Evolutionary conservation across 2,888 invertebrate genomes (phyloP), one percentile per base, ranked within the genome.

Genomic region (Morpho achilles): DNA sequence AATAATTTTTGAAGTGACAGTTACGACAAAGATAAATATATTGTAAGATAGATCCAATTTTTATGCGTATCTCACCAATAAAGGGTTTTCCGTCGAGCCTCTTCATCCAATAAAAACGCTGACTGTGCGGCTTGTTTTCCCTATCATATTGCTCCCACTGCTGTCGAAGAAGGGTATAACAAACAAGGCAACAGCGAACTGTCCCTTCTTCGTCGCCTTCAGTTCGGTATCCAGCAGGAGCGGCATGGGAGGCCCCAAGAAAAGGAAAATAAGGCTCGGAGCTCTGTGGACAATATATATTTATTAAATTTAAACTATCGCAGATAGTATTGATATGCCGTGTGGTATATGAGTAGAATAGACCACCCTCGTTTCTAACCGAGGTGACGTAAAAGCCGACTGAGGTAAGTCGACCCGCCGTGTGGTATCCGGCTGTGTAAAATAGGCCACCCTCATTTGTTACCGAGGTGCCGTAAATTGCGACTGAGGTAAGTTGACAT

Each of bases 141-240:
- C 95, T 91, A 86, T 98, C 98, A 81, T 96, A 96, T 64, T 95
- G 93, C 73, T 98, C 96, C 98, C 98, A 98, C 85, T 98, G 98
- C 80, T 97, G 96, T 58, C 95, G 92, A 48, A 98, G 92, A 74
- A 97, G 93, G 54, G 95, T 94, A 84, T 95, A 96, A 87, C 98
- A 98, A 41, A 98, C 93, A 80, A 94, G 94, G 87, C 98, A 98
- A 60, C 95, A 93, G 69, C 94, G 93, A 45, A 96, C 95, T 47
- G 91, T 91, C 72, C 86, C 87, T 41, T 89, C 89, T 80, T 90
- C 78, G 73, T 77, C 74, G 75, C 79, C 74, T 63, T 86, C 74
- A 68, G 92, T 84, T 49, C 93, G 87, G 76, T 95, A 95, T n/a
- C 95, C 95, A 58, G 92, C 89, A 0, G 98, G 98, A 9, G 97